Percentiles rank a stretch among this genome's conserved stretches.
These are phyloP conservation scores for Romanogobio albipinnatus DNA, from an alignment of 2,113 vertebrate genomes.

Conservation along the genomic window DNA sequence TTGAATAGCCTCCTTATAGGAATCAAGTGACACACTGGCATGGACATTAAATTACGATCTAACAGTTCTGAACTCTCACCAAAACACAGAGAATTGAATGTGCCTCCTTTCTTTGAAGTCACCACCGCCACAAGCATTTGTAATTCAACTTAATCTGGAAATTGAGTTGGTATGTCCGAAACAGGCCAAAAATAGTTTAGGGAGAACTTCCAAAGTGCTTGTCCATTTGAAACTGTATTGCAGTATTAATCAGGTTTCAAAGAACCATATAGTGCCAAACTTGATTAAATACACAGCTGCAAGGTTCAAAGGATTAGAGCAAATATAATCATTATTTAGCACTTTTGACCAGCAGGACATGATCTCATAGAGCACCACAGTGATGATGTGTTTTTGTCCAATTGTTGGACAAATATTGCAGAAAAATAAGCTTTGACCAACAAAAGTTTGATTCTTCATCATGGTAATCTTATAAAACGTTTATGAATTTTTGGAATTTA, in stretches of 20 bases:
- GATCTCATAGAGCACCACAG: neutral
- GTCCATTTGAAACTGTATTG: neutral
- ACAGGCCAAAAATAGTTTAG: neutral
- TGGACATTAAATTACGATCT: neutral
- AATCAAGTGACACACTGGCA: constrained; percentile 20
- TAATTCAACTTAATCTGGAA: neutral
- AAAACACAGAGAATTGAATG: neutral
- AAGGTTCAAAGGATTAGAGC: neutral
- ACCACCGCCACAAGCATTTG: neutral
- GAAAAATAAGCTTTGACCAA: neutral
- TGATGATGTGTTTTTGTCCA: neutral
- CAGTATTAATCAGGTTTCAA: neutral
- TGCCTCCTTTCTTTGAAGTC: neutral
- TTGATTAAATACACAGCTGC: neutral
- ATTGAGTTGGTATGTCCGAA: neutral
- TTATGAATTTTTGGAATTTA: neutral
- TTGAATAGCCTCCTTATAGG: neutral
- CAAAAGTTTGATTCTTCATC: neutral
- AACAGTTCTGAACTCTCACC: neutral
- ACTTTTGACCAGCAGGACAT: neutral
- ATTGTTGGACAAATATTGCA: neutral
- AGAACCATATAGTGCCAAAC: neutral
- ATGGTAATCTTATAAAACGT: neutral
- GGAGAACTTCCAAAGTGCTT: neutral
- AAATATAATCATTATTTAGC: neutral